Evolutionary conservation across 2,797 vertebrate species (phyloP).

Genomic region (Aselliscus stoliczkanus): DNA sequence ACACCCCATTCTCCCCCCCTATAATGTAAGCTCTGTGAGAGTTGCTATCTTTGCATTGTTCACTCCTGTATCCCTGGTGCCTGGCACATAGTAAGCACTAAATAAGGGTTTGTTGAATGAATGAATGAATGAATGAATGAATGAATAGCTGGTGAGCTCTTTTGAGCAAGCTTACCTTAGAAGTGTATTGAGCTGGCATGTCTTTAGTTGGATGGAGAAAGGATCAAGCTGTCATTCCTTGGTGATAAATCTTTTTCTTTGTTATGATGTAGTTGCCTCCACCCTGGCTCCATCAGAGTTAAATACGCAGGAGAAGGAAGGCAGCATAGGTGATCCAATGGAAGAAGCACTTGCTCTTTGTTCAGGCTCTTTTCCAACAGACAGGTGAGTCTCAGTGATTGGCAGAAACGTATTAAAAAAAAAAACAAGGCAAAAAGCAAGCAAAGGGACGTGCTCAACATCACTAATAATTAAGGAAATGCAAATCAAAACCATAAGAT

Average conservation of each 20-base stretch:
- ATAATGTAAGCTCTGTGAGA: neutral
- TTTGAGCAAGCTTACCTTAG: slow-evolving; percentile 31
- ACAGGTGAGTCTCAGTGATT: slow-evolving; percentile 75
- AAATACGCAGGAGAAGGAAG: slow-evolving; percentile 76
- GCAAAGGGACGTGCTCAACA: neutral
- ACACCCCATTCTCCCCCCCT: neutral
- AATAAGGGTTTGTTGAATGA: slow-evolving; percentile 44
- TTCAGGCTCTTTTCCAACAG: slow-evolving; percentile 83
- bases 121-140: neutral
- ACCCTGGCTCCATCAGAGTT: slow-evolving; percentile 62
- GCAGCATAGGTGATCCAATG: slow-evolving; percentile 77
- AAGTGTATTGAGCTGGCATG: neutral
- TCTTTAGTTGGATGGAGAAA: neutral
- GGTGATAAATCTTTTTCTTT: slow-evolving; percentile 19
- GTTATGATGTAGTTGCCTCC: slow-evolving; percentile 74
- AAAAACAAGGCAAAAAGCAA: neutral
- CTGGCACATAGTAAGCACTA: neutral
- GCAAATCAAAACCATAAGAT: neutral
- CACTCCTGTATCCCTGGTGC: neutral
- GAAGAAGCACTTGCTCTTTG: slow-evolving; percentile 82
- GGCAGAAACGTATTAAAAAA: neutral
- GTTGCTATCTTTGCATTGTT: neutral
- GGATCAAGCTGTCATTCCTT: neutral
- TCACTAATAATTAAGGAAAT: neutral
- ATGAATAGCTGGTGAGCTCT: neutral